Base-by-base conservation (phyloP, 1,140 invertebrate genomes). In the Onthophagus taurus region DNA sequence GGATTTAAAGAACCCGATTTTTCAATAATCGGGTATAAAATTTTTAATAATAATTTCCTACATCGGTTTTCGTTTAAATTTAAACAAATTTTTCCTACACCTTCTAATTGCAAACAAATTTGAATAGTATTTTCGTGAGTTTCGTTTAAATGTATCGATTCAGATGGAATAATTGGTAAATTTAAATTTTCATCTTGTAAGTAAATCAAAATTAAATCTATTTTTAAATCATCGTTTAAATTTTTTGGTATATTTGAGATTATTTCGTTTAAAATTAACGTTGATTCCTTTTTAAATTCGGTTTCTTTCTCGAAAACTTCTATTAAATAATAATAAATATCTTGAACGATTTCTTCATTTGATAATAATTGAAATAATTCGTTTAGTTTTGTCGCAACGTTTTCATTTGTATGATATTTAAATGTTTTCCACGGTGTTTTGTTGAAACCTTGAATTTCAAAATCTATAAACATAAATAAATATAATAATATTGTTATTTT, bases 21-120 rank as follows among this genome's bases (percentile, higher is more conserved):
- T 66, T 82, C 80, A 42, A 81, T 64, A 13, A 81, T 53, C n/a
- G 76, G 52, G 50, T 78, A 83, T n/a, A 84, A 58, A 4, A 72
- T 76, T 52, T 75, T 74, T 13, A 82, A 49, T 33, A 82, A 52
- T 64, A 71, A 77, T 11, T 58, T 60, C 26, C 77, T 64, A n/a
- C n/a, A n/a, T 60, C 73, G 80, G 2, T 70, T 45, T 0, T 49
- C 19, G 33, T 61, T 50, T 1, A 80, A 58, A 18, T 59, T 55
- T 12, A 52, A 45, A 2, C 78, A 76, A 41, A 80, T 65, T 44
- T 70, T 61, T 2, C 76, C 78, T 6, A 82, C 54, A 5, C 79
- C 78, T 63, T 81, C 79, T 1, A 71, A 66, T 50, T 80, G 61
- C 13, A 81, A 59, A 55, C 79, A 80, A 44, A 69, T 62, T 42